Percentiles rank a stretch among this genome's conserved stretches.
Conservation (phyloP, 2,888 invertebrate genomes). For the Nomada goodeniana region DNA sequence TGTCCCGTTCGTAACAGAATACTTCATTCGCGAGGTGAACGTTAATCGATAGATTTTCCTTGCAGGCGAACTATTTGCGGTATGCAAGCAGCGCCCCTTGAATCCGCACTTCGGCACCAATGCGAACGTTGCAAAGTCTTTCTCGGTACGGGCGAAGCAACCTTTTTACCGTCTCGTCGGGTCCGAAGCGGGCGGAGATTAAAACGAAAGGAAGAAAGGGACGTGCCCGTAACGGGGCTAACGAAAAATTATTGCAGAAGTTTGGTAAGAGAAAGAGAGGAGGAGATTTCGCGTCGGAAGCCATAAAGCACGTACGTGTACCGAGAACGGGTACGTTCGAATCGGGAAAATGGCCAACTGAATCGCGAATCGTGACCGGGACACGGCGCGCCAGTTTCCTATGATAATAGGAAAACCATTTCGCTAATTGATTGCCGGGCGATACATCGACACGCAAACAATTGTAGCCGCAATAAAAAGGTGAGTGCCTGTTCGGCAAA, state of each 20-base stretch:
- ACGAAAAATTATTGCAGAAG: constrained; percentile 45
- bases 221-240: constrained; percentile 21
- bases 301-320: constrained; percentile 9
- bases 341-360: neutral
- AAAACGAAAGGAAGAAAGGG: constrained; percentile 13
- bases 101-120: too few relatives aligned
- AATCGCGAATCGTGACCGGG: neutral
- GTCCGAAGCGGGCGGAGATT: constrained; percentile 10
- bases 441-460: constrained; percentile 15
- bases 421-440: constrained; percentile 12
- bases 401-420: neutral
- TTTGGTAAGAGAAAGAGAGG: neutral
- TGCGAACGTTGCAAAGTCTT: too few relatives aligned
- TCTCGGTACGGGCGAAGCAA: too few relatives aligned
- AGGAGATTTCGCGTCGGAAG: neutral
- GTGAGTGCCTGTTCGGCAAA: neutral
- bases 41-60: too few relatives aligned
- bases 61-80: too few relatives aligned
- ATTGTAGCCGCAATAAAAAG: constrained; percentile 11
- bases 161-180: neutral
- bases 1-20: too few relatives aligned
- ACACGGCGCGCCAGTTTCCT: too few relatives aligned
- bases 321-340: neutral
- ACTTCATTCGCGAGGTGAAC: too few relatives aligned
- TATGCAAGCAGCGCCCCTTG: too few relatives aligned